A percentile compares a stretch with the other conserved stretches of the same genome.
phyloP scores from a whole-genome alignment of 1,140 invertebrate genomes.

The Apis dorsata region DNA sequence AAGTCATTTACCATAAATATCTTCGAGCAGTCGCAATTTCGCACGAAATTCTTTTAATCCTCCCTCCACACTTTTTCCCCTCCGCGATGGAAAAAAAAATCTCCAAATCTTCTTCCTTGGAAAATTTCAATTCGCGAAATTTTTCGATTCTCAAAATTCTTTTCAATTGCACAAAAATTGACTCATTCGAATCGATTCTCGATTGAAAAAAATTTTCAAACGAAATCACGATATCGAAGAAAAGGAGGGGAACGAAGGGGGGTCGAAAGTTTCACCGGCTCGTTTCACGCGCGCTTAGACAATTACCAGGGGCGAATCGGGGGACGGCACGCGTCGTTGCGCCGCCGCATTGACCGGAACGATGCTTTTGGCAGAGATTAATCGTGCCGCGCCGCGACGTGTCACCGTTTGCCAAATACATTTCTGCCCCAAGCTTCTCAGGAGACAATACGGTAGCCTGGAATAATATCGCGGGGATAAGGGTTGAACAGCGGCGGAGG shows the following conservation, averaged over 20 bases:
- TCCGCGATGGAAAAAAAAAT: too few relatives aligned
- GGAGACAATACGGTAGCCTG: constrained; percentile 49
- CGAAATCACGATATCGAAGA: neutral
- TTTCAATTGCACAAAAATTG: too few relatives aligned
- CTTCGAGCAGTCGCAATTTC: neutral
- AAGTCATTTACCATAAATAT: neutral
- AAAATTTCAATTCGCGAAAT: too few relatives aligned
- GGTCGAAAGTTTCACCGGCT: constrained; percentile 22
- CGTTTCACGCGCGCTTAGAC: constrained; percentile 45
- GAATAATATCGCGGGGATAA: constrained; percentile 61
- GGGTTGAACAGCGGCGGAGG: constrained; percentile 15
- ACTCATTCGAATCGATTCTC: too few relatives aligned
- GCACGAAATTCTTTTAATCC: too few relatives aligned
- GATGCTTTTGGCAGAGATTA: constrained; percentile 46
- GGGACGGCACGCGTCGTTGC: constrained; percentile 17
- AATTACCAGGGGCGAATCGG: constrained; percentile 19
- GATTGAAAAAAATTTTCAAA: too few relatives aligned
- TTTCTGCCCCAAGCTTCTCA: constrained; percentile 13
- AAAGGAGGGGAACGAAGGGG: neutral
- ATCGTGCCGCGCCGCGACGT: constrained; percentile 40
- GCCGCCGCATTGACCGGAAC: constrained; percentile 27
- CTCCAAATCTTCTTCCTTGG: too few relatives aligned
- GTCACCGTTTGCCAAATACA: constrained; percentile 57
- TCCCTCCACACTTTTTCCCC: too few relatives aligned
- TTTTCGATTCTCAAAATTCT: too few relatives aligned